Evolutionary conservation across 2,888 invertebrate genomes (phyloP).

Genomic region (Tenthredo livida): DNA sequence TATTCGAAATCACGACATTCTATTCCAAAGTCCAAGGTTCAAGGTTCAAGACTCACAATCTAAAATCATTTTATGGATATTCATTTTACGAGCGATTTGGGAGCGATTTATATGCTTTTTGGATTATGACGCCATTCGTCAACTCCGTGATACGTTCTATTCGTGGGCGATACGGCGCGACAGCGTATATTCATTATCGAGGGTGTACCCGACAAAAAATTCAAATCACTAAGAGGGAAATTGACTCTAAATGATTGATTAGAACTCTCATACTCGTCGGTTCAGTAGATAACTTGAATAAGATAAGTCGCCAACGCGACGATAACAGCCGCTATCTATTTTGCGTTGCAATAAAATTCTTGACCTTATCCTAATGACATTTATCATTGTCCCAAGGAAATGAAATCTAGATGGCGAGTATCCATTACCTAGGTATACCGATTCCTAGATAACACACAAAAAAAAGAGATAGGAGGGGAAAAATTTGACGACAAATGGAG

Average conservation of each 20-base stretch:
- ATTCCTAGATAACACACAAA: background rate
- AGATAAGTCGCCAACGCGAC: background rate
- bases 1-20: background rate
- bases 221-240: slow-evolving; percentile 3
- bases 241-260: slow-evolving; percentile 27
- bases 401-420: background rate
- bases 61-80: background rate
- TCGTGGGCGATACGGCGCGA: background rate
- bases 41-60: background rate
- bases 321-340: background rate
- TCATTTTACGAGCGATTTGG: background rate
- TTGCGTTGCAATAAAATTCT: slow-evolving; percentile 28
- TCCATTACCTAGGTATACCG: background rate
- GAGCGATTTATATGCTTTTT: too few relatives aligned
- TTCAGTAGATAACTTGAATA: slow-evolving; percentile 24
- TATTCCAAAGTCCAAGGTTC: background rate
- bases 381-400: background rate
- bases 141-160: slow-evolving; percentile 5
- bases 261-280: slow-evolving; percentile 13
- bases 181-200: slow-evolving; percentile 8
- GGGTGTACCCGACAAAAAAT: slow-evolving; percentile 16
- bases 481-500: background rate
- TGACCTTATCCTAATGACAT: background rate
- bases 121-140: background rate
- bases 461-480: background rate